Conservation (phyloP, 2,113 vertebrate genomes). For the Myotis yumanensis region DNA sequence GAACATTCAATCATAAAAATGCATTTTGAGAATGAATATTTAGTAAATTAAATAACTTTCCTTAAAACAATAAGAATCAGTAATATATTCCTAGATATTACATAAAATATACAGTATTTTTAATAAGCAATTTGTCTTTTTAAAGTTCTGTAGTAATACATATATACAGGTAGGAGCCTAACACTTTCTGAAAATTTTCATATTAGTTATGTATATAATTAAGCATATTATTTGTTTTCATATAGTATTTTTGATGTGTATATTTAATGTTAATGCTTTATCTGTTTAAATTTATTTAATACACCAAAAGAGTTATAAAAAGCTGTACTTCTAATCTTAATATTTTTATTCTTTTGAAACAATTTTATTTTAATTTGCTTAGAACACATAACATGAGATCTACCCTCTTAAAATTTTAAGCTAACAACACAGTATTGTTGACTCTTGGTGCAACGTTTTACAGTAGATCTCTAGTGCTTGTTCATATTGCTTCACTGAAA, state of each 20-base stretch:
- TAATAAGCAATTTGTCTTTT: background rate
- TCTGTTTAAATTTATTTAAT: background rate
- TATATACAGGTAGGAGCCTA: background rate
- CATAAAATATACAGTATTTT: background rate
- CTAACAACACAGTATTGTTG: background rate
- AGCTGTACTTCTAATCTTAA: background rate
- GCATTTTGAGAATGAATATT: slow-evolving; percentile 49
- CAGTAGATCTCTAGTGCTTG: background rate
- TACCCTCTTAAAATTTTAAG: background rate
- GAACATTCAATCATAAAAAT: slow-evolving; percentile 61
- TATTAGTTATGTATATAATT: background rate
- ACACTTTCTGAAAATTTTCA: background rate
- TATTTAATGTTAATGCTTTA: background rate
- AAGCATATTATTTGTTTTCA: background rate
- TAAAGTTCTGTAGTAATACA: background rate
- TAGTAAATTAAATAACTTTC: slow-evolving; percentile 43
- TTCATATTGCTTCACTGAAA: background rate
- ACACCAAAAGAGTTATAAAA: background rate
- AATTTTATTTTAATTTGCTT: background rate
- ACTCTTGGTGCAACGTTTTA: background rate
- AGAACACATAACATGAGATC: background rate
- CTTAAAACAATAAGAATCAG: background rate
- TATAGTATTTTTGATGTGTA: background rate
- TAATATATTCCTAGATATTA: background rate
- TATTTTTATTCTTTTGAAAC: background rate